These are phyloP conservation scores for Genyomyrus donnyi DNA, from an alignment of 2,113 vertebrate species.

Conservation along the genomic window DNA sequence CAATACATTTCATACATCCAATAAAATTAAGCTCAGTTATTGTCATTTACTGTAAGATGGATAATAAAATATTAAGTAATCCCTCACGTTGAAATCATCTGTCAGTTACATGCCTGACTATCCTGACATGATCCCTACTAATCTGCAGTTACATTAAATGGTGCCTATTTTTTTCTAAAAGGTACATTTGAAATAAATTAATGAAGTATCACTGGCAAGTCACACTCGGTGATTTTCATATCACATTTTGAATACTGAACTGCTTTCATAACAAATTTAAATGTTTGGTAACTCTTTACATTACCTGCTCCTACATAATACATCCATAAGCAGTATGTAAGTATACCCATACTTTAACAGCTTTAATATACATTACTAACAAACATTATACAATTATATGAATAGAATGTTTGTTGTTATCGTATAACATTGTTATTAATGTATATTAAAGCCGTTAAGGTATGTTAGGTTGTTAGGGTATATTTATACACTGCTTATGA, in stretches of 20 bases:
- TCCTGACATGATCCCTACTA: neutral
- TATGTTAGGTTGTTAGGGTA: neutral
- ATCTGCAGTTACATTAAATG: neutral
- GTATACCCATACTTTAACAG: neutral
- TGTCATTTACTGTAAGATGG: neutral
- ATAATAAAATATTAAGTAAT: neutral
- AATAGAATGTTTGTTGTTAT: neutral
- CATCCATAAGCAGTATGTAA: neutral
- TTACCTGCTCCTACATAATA: neutral
- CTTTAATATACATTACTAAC: neutral
- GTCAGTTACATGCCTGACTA: neutral
- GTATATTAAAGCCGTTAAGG: neutral
- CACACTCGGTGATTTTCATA: neutral
- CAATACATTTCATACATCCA: neutral
- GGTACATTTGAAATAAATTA: neutral
- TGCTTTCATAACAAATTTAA: neutral
- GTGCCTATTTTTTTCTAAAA: neutral
- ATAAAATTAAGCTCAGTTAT: neutral
- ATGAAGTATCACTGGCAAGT: neutral
- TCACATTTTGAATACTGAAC: neutral
- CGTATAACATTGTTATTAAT: neutral
- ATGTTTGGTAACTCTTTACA: neutral
- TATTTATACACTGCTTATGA: neutral
- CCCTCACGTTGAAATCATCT: neutral
- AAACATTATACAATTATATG: neutral